Base-by-base conservation (phyloP, 2,888 invertebrate species). In the Fissipunctia ypsillon region DNA sequence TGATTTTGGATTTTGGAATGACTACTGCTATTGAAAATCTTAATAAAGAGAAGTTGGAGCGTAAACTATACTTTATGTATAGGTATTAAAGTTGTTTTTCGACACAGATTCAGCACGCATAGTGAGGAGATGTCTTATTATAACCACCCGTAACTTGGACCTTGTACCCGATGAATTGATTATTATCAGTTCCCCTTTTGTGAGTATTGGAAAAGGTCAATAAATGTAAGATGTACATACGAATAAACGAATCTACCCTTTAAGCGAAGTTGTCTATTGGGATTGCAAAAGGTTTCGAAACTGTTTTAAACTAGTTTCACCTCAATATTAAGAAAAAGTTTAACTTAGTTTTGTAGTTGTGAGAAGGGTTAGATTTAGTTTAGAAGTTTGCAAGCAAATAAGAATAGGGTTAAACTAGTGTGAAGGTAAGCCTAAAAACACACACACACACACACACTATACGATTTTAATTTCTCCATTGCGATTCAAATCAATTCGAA, bases 361-460 rank as follows among this genome's bases (percentile, higher is more conserved):
- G 80, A 80, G 73, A 64, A 81, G 78, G 80, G 83, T 83, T 59
- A 25, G 43, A 71, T 59, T 81, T 64, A 78, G 54, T 81, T 78
- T 69, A 31, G 25, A 77, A 73, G 59, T 52, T n/a, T 66, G 14
- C 14, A 28, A 41, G 59, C 57, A 69, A 77, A 73, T 57, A 76
- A 69, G 28, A 68, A 64, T 59, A 45, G n/a, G 43, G 31, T 35
- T 64, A 41, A 60, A 52, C 31, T 38, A 16, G 12, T 68, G 76
- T 54, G 22, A 22, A 38, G 22, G 35, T 41, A 50, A 31, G 10
- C 31, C 31, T 43, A 38, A 65, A 19, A 59, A 28, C n/a, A n/a
- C n/a, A n/a, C n/a, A 41, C 0, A 38, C 10, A 72, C 16, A 69
- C 2, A 14, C 50, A 48, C 2, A 28, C 19, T 35, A 25, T 52